Evolutionary conservation across 1,140 invertebrate genomes (phyloP), one percentile per base, ranked within the genome.

Genomic region (Marisa cornuarietis): DNA sequence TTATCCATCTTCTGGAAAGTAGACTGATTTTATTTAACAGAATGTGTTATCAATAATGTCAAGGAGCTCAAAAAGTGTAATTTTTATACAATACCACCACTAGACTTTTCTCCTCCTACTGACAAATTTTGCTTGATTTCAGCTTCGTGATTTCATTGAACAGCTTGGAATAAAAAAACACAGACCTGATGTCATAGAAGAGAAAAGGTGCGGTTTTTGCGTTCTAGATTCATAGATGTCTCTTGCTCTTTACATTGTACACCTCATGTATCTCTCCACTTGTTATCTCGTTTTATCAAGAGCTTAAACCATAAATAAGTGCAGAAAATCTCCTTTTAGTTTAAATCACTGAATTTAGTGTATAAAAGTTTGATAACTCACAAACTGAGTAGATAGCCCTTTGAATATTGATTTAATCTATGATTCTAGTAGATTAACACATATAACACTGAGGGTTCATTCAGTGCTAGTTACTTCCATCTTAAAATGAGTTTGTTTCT

Each of bases 91-190:
- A n/a, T 31, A 54, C n/a, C 62, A 61, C 1, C 69, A 69, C 71
- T 62, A 83, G 54, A 80, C 65, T 75, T 85, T 83, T 78, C 78
- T 84, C 83, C 71, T 86, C 22, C 71, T 71, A 0, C 31, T 42
- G 6, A 2, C 31, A 42, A 42, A 4, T 42, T 42, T 42, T 42
- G 31, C 6, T 42, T 42, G 31, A 42, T 85, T 83, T 66, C 83
- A 89, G 88, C 79, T 89, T 61, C 73, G 65, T 65, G 81, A 83
- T 69, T 88, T 88, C 62, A 85, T 89, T 22, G 78, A 86, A 26
- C 75, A 87, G 54, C 79, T 89, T 78, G 86, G 84, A 54, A 85
- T 89, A 54, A 77, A 62, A 71, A 83, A 88, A 61, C 78, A 86
- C 74, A 83, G 85, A 75, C 83, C 81, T 75, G 68, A 71, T n/a